phyloP scores from a whole-genome alignment of 2,113 vertebrate genomes.

The Stomatorhinus ivindoensis region DNA sequence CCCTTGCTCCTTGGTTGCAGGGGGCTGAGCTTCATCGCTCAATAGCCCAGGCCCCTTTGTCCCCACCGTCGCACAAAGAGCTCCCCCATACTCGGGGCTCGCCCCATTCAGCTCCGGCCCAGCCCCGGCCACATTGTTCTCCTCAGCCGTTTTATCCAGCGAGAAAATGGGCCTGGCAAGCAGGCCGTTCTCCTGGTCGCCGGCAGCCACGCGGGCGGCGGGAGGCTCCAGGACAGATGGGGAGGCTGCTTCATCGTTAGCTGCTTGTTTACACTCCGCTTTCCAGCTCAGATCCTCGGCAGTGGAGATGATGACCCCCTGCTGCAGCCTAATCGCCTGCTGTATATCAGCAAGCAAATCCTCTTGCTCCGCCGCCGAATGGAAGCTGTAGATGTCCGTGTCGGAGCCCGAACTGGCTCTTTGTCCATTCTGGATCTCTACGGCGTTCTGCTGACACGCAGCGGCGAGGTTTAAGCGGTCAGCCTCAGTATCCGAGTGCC shows the following conservation, averaged over 20 bases:
- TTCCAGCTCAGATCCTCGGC: conserved; percentile 47
- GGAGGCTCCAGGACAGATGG: conserved; percentile 50
- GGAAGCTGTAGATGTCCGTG: conserved; percentile 95
- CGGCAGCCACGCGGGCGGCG: conserved; percentile 36
- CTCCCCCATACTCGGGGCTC: conserved; percentile 23
- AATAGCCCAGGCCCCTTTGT: conserved; percentile 57
- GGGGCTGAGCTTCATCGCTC: conserved; percentile 32
- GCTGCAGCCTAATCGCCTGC: conserved; percentile 84
- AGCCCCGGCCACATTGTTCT: background rate
- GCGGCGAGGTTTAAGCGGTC: conserved; percentile 57
- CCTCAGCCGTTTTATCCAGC: background rate
- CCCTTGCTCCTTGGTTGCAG: conserved; percentile 28
- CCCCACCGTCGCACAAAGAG: conserved; percentile 51
- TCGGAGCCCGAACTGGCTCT: conserved; percentile 88
- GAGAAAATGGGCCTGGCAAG: background rate
- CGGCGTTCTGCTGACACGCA: conserved; percentile 49
- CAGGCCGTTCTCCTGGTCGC: conserved; percentile 39
- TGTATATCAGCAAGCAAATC: conserved; percentile 96
- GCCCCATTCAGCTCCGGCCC: conserved; percentile 12
- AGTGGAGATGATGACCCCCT: conserved; percentile 52
- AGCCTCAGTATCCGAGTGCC: conserved; percentile 73
- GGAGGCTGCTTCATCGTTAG: conserved; percentile 43
- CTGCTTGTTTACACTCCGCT: conserved; percentile 52
- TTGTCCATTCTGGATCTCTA: conserved; percentile 66
- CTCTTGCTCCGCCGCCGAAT: conserved; percentile 89